Evolutionary conservation across 2,888 invertebrate species (phyloP).

Genomic region (Pantelozetes paolii): DNA sequence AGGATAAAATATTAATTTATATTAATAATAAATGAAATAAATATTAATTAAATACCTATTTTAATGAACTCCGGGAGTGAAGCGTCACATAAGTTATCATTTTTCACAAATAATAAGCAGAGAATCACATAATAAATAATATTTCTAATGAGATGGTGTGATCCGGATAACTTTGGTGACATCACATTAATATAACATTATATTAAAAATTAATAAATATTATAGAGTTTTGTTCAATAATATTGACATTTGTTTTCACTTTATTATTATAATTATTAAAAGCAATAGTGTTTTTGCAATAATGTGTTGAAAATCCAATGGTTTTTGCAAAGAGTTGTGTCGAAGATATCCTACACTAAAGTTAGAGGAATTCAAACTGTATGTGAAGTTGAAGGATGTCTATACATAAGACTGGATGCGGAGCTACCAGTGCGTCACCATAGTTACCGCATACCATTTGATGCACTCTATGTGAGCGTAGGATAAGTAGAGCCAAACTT

Average conservation of each 20-base stretch:
- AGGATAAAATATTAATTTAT: no score
- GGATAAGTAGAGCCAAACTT: constrained; percentile 55
- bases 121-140: constrained; percentile 8
- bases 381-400: neutral
- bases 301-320: neutral
- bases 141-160: neutral
- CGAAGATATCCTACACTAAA: constrained; percentile 2
- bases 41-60: constrained; percentile 39
- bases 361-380: neutral
- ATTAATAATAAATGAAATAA: no score
- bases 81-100: neutral
- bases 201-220: no score
- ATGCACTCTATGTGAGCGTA: constrained; percentile 55
- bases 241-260: neutral
- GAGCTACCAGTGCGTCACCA: neutral
- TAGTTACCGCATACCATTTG: constrained; percentile 13
- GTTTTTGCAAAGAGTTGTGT: neutral
- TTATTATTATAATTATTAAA: neutral
- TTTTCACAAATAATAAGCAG: neutral
- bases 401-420: neutral
- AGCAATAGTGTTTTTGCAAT: neutral
- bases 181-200: constrained; percentile 5
- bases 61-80: neutral
- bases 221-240: neutral
- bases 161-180: neutral